A percentile compares a stretch with the other conserved stretches of the same genome.
These are phyloP conservation scores for Pseudomyrmex concolor DNA, from an alignment of 1,140 invertebrate genomes.

Conservation along the genomic window DNA sequence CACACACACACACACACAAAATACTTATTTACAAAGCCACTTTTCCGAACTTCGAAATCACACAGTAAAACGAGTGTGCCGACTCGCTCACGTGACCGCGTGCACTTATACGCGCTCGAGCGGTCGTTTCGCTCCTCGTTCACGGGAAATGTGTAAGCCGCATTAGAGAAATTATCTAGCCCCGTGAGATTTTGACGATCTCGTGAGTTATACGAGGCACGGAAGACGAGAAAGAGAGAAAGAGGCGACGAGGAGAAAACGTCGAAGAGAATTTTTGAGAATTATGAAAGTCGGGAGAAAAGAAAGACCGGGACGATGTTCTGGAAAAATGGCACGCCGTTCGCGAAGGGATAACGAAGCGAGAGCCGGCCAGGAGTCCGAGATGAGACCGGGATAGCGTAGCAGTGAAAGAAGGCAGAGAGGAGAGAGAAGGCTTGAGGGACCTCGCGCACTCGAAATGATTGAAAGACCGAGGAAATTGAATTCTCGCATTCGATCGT, in stretches of 20 bases:
- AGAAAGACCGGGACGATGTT: slow-evolving; percentile 20
- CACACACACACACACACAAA: neutral
- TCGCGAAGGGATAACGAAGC: slow-evolving; percentile 69
- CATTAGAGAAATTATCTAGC: slow-evolving; percentile 55
- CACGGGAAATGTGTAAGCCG: slow-evolving; percentile 39
- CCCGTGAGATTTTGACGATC: slow-evolving; percentile 46
- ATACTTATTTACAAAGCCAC: slow-evolving; percentile 32
- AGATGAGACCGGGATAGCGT: slow-evolving; percentile 33
- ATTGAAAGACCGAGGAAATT: slow-evolving; percentile 79
- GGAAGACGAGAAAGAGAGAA: neutral
- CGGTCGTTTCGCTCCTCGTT: slow-evolving; percentile 47
- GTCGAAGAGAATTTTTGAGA: slow-evolving; percentile 45
- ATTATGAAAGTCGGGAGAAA: slow-evolving; percentile 44
- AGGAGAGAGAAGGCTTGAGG: slow-evolving; percentile 34
- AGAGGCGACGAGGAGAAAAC: neutral
- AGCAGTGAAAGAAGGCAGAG: slow-evolving; percentile 47
- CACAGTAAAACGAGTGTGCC: neutral
- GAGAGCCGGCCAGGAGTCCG: slow-evolving; percentile 50
- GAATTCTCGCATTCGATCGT: slow-evolving; percentile 77
- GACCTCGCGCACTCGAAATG: slow-evolving; percentile 73
- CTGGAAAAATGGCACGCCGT: slow-evolving; percentile 55
- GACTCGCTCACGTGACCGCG: slow-evolving; percentile 21
- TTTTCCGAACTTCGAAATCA: slow-evolving; percentile 36
- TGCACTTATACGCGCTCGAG: slow-evolving; percentile 13
- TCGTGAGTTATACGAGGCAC: slow-evolving; percentile 31